phyloP scores from a whole-genome alignment of 2,113 vertebrate species.

The Argyrosomus japonicus region DNA sequence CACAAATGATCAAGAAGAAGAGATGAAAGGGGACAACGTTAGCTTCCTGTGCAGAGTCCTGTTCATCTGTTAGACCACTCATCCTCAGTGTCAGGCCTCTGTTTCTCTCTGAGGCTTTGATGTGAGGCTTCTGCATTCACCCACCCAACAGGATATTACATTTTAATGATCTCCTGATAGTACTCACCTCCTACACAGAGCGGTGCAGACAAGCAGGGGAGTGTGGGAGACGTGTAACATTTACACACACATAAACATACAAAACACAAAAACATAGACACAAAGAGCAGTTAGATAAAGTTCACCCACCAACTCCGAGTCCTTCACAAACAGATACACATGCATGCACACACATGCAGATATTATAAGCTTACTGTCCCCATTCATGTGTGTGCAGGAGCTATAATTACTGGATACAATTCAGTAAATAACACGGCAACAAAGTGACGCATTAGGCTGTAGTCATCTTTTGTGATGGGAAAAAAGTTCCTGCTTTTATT shows the following conservation, averaged over 20 bases:
- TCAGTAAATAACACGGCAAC: not conserved
- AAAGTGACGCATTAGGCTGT: not conserved
- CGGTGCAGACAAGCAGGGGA: constrained; percentile 21
- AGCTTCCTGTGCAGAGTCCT: constrained; percentile 50
- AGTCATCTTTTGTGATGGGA: not conserved
- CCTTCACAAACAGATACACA: not conserved
- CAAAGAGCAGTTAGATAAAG: not conserved
- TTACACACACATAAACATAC: not conserved
- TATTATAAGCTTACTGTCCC: not conserved
- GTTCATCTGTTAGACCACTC: constrained; percentile 53
- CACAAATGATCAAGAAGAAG: constrained; percentile 8
- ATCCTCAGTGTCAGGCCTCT: constrained; percentile 33
- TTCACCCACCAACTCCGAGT: not conserved
- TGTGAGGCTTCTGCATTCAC: constrained; percentile 31
- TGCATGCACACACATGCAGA: not conserved
- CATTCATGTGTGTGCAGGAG: not conserved
- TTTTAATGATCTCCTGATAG: constrained; percentile 61
- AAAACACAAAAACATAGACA: not conserved
- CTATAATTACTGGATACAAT: not conserved
- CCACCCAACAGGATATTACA: constrained; percentile 62
- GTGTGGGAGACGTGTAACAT: constrained; percentile 12
- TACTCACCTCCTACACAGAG: constrained; percentile 11
- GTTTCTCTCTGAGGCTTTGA: constrained; percentile 50
- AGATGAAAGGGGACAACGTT: constrained; percentile 43
- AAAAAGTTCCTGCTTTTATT: constrained; percentile 11